These are phyloP conservation scores for Trissonchulus latispiculum DNA, from an alignment of 2,888 invertebrate genomes.

Conservation along the genomic window DNA sequence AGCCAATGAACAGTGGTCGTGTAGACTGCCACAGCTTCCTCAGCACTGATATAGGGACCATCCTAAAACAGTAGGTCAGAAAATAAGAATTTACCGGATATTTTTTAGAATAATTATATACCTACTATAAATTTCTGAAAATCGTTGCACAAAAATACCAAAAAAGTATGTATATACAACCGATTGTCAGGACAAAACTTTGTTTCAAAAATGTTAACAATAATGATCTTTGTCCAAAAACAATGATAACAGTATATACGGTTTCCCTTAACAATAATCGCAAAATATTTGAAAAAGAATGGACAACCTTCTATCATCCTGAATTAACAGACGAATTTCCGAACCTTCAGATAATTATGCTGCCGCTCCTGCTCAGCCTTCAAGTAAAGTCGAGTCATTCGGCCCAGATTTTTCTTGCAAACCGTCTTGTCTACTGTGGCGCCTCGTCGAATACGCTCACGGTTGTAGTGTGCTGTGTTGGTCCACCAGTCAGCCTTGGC, in stretches of 20 bases:
- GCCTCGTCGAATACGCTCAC: conserved; percentile 95
- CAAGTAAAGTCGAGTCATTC: conserved; percentile 87
- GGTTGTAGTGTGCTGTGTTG: conserved; percentile 98
- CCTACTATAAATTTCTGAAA: neutral
- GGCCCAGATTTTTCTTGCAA: conserved; percentile 97
- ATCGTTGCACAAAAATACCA: neutral
- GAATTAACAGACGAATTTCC: no score
- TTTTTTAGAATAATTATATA: neutral
- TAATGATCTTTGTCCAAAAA: no score
- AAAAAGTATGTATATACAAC: no score
- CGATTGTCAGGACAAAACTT: no score
- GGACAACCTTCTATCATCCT: no score
- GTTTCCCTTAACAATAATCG: no score
- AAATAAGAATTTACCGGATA: no score
- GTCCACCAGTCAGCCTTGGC: conserved; percentile 99
- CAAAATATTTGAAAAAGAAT: no score
- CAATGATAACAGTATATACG: no score
- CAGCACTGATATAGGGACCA: conserved; percentile 97
- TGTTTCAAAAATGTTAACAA: no score
- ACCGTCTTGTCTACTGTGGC: conserved; percentile 99
- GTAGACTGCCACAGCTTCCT: conserved; percentile 99
- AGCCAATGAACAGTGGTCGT: conserved; percentile 99
- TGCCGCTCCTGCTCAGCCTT: conserved; percentile 97
- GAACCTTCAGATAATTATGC: conserved; percentile 89
- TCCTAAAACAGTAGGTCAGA: no score